phyloP scores from a whole-genome alignment of 37 sponge, comb jelly and placozoan genomes.

The Spongilla lacustris region DNA sequence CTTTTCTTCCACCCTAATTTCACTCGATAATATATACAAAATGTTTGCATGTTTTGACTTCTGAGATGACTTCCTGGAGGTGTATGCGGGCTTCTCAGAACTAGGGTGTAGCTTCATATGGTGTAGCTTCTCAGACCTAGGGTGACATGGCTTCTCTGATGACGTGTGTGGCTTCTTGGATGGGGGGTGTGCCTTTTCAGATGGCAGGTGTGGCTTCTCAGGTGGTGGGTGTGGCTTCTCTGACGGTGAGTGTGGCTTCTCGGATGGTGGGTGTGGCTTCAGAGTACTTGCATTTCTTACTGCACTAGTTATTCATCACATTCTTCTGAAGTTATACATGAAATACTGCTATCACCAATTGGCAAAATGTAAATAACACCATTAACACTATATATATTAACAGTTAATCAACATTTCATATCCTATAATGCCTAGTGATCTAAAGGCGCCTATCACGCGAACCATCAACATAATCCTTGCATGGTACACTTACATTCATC shows the following conservation, averaged over 20 bases:
- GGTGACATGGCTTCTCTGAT: neutral
- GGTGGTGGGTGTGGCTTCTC: too few species aligned
- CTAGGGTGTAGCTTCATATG: neutral
- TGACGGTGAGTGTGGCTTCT: too few species aligned
- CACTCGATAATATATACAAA: too few species aligned
- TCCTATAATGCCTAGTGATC: neutral
- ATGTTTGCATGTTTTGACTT: too few species aligned
- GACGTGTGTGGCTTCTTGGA: neutral
- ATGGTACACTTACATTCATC: neutral
- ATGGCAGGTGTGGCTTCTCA: too few species aligned
- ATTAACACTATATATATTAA: neutral
- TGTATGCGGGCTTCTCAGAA: neutral
- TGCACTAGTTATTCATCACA: neutral
- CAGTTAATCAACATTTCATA: too few species aligned
- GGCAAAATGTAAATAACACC: neutral
- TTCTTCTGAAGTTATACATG: neutral
- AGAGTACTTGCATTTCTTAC: neutral
- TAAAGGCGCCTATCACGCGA: neutral
- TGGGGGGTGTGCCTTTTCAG: too few species aligned
- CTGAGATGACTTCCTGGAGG: too few species aligned
- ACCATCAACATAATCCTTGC: neutral
- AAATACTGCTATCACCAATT: neutral
- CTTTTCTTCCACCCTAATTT: too few species aligned
- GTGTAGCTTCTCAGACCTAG: neutral
- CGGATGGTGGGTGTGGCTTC: neutral